Evolutionary conservation across 2,113 vertebrate genomes (phyloP), one percentile per base, ranked within the genome.

Genomic region (Hippocampus comes): DNA sequence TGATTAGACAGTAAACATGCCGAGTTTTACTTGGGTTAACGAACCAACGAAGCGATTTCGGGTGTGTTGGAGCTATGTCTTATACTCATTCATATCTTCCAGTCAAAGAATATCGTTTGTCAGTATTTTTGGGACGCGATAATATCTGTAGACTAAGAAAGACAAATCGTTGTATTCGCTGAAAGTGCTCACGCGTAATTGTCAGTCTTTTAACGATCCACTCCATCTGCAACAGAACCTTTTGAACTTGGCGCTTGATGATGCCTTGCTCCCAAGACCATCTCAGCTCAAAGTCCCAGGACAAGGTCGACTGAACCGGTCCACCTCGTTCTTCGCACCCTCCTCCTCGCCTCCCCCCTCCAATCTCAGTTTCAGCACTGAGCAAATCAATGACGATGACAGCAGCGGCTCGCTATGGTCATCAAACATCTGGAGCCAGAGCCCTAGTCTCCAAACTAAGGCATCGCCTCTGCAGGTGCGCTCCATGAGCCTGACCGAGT

Each of bases 401-500:
- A 79, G 66, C 8, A 21, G 82, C 72, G 76, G 84, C 77, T 71
- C 77, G 21, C 59, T 86, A 34, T 94, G 93, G 92, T 41, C 85
- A 0, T 34, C 78, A 25, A 91, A 91, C 78, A 90, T 88, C 71
- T 94, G 93, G 93, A 86, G 86, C 76, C 85, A 89, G 38, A 77
- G 70, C 3, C 64, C 74, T 73, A 0, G 64, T 80, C 15, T 83
- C 76, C 68, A 89, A 83, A 70, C 70, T 71, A 0, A 89, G 86
- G 38, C 86, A 80, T 60, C 63, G 30, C 27, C 67, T 85, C 0
- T 87, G 92, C 86, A 89, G 91, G 67, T 71, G 74, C 92, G 93
- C 41, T 94, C 93, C 56, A 91, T 94, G 87, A 94, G 93, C 78
- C 88, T 94, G 66, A 93, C 91, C 0, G 93, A 95, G 77, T 86